These are phyloP conservation scores for Hoplostethus atlanticus DNA, from an alignment of 2,797 vertebrate species.

Conservation along the genomic window DNA sequence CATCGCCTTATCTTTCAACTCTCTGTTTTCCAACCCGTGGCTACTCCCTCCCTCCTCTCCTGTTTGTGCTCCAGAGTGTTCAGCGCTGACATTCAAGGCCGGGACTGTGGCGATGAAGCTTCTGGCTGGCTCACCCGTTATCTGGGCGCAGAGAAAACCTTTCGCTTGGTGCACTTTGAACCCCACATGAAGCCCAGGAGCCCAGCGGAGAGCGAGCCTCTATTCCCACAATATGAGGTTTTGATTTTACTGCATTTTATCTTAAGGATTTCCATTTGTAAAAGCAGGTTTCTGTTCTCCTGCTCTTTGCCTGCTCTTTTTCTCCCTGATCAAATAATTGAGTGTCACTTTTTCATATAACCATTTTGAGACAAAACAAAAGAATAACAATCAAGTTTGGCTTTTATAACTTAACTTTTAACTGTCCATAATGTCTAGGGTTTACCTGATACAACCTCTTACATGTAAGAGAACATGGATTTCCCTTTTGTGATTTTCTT, in stretches of 20 bases:
- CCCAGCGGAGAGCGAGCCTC: constrained; percentile 53
- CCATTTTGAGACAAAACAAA: no score
- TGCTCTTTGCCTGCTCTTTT: no score
- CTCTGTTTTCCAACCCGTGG: no score
- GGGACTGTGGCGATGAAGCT: constrained; percentile 91
- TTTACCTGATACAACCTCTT: not conserved
- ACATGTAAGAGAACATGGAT: not conserved
- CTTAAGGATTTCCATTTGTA: no score
- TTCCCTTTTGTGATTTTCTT: not conserved
- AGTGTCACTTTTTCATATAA: no score
- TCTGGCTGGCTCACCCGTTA: constrained; percentile 90
- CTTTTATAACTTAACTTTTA: no score
- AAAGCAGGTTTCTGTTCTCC: no score
- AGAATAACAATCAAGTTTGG: no score
- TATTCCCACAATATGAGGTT: constrained; percentile 84
- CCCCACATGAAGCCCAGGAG: constrained; percentile 85
- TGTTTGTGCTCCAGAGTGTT: constrained; percentile 86
- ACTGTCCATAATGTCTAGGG: no score
- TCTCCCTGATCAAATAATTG: no score
- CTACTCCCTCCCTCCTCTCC: not conserved
- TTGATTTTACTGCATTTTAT: not conserved
- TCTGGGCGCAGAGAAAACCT: constrained; percentile 81
- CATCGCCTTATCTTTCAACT: no score
- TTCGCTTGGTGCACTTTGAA: constrained; percentile 93
- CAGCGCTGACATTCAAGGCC: constrained; percentile 87